Percentiles rank a stretch among this genome's conserved stretches.
These are phyloP conservation scores for Nowickia ferox DNA, from an alignment of 2,888 invertebrate species.

Conservation along the genomic window DNA sequence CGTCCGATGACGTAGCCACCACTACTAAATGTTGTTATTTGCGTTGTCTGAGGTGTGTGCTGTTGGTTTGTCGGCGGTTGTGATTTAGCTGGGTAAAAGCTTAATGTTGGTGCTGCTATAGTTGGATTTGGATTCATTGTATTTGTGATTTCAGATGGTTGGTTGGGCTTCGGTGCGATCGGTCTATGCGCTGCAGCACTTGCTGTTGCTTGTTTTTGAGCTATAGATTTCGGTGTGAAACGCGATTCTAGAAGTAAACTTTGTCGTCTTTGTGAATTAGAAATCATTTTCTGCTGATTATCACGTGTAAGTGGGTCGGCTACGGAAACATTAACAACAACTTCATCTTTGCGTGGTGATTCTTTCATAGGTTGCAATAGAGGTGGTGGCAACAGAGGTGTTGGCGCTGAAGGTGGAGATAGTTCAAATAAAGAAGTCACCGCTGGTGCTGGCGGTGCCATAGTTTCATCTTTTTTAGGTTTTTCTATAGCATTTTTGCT, in stretches of 20 bases:
- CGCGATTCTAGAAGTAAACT: slow-evolving; percentile 69
- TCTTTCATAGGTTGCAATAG: slow-evolving; percentile 13
- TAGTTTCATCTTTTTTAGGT: slow-evolving; percentile 24
- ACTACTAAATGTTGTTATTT: slow-evolving; percentile 71
- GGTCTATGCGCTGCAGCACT: neutral
- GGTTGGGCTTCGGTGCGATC: slow-evolving; percentile 34
- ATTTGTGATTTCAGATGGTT: slow-evolving; percentile 10
- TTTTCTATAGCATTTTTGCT: slow-evolving; percentile 35
- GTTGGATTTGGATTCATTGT: neutral
- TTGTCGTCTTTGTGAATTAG: slow-evolving; percentile 72
- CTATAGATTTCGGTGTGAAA: slow-evolving; percentile 72
- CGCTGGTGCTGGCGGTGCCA: slow-evolving; percentile 54
- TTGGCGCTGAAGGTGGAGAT: slow-evolving; percentile 62
- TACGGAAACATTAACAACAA: slow-evolving; percentile 76
- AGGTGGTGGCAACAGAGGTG: slow-evolving; percentile 14
- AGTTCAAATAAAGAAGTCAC: slow-evolving; percentile 67
- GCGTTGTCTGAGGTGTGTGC: slow-evolving; percentile 64
- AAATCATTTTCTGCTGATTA: slow-evolving; percentile 74
- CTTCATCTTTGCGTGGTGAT: slow-evolving; percentile 72
- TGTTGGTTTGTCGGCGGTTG: slow-evolving; percentile 46
- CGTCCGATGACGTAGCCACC: slow-evolving; percentile 74
- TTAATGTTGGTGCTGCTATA: slow-evolving; percentile 7
- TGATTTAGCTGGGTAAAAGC: slow-evolving; percentile 39
- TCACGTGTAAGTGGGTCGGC: slow-evolving; percentile 76
- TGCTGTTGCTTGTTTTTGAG: slow-evolving; percentile 53